Evolutionary conservation across 2,888 invertebrate species (phyloP), one percentile per base, ranked within the genome.

Genomic region (Eupeodes latifasciatus): DNA sequence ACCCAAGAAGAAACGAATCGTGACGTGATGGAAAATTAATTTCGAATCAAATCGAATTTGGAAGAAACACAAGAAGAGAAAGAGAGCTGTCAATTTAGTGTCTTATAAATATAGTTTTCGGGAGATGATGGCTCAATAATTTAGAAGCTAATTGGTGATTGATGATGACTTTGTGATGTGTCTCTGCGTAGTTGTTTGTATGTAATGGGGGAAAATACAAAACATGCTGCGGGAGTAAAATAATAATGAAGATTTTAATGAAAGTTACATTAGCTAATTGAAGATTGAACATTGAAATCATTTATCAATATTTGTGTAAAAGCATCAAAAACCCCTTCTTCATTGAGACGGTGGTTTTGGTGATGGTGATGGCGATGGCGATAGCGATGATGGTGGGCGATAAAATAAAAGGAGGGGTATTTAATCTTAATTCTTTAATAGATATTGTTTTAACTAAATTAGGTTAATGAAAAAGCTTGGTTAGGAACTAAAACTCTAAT

Each of bases 21-120:
- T 76, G 80, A 55, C 27, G 47, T 76, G 80, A 55, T 87, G 83
- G 64, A 83, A 83, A 83, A 83, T 83, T 59, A 87, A 77, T 87
- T 87, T 80, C 14, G 40, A 81, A 80, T 77, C 80, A 74, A 80
- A 66, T 72, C 14, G 80, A 61, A 40, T 40, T 40, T 27, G 27
- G 40, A 40, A 40, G 40, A 40, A 40, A 40, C 40, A 5, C 6
- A 40, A 40, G 9, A 9, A 40, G 75, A 5, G 40, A 40, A 40
- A 40, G 40, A 40, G 75, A 49, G 67, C 67, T 61, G 81, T 81
- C 85, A 72, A 19, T 82, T 82, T 49, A 75, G 82, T 72, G 82
- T 71, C 75, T 64, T 61, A 40, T 40, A 40, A 40, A 9, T 40
- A 9, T 40, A 51, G 47, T 55, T 79, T 27, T 57, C 57, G 55